phyloP scores from a whole-genome alignment of 1,140 invertebrate species.

The Paraescarpia echinospica region DNA sequence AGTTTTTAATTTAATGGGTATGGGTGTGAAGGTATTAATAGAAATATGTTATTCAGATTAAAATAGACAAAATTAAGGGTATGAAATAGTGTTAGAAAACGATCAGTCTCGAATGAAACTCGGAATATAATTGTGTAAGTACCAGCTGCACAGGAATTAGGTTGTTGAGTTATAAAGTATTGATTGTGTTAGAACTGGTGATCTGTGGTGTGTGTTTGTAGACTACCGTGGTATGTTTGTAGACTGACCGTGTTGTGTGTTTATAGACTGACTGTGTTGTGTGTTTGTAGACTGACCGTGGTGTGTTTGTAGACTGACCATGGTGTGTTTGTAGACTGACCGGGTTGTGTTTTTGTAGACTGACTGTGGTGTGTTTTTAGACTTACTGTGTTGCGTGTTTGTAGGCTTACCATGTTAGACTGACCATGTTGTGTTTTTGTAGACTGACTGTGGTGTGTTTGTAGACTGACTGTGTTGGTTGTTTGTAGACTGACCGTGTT shows the following conservation, averaged over 20 bases:
- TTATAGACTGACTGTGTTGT: background rate
- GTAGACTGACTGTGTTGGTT: conserved; percentile 4
- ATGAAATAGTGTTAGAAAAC: too few species aligned
- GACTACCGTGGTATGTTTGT: background rate
- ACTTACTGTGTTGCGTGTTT: background rate
- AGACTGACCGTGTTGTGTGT: too few species aligned
- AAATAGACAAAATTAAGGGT: too few species aligned
- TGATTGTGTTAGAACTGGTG: too few species aligned
- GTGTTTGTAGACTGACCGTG: conserved; percentile 6
- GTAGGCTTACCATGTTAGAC: background rate
- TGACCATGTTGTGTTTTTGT: conserved; percentile 11
- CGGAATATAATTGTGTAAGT: too few species aligned
- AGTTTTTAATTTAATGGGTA: too few species aligned
- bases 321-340: background rate
- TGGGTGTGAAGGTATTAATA: too few species aligned
- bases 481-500: background rate
- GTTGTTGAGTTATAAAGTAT: too few species aligned
- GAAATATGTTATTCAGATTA: too few species aligned
- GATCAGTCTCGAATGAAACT: too few species aligned
- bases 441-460: conserved; percentile 1
- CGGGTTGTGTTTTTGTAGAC: background rate
- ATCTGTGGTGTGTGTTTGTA: background rate
- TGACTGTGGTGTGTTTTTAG: background rate
- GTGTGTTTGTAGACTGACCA: background rate
- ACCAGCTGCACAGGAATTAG: too few species aligned